Base-by-base conservation (phyloP, 1,140 invertebrate genomes). In the Microplitis mediator region DNA sequence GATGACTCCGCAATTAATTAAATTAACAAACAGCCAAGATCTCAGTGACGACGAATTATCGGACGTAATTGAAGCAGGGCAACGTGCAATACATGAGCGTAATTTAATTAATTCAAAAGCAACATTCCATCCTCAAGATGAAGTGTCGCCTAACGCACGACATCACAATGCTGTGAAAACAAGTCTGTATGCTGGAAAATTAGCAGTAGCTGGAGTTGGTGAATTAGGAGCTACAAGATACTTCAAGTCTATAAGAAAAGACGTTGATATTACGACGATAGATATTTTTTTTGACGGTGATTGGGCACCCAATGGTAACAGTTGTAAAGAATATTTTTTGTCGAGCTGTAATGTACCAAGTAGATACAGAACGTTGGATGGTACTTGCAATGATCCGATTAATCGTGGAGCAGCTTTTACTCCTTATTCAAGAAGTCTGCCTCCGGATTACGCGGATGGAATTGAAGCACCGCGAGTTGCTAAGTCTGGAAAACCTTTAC, bases 391-490 rank as follows among this genome's bases (percentile, higher is more conserved):
- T 82, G 84, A 93, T 76, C 90, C 91, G 0, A 80, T 85, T 4
- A 85, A 85, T 1, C 94, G 89, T 87, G 96, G 95, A 0, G 90
- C 91, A 0, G 89, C 93, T 0, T 91, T 92, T 79, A 93, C 90
- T 11, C 92, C 95, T 0, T 95, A 97, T 76, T 86, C 91, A 52
- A 90, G 97, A 75, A 78, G 91, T 6, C 76, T 95, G 1, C 89
- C 90, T 4, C 91, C 97, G 0, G 90, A 91, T 78, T 96, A 96
- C 81, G 90, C 89, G 2, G 93, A 96, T 81, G 93, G 93, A 9
- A 87, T 96, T n/a, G 91, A 91, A 31, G 83, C 87, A 1, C 95
- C 95, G 0, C 86, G 95, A 51, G 77, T 71, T 0, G 89, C 90
- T 0, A 84, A 85, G 11, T 85, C 88, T 64, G 91, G 90, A 0